Evolutionary conservation across 2,888 invertebrate genomes (phyloP).

Genomic region (Spodoptera littoralis): DNA sequence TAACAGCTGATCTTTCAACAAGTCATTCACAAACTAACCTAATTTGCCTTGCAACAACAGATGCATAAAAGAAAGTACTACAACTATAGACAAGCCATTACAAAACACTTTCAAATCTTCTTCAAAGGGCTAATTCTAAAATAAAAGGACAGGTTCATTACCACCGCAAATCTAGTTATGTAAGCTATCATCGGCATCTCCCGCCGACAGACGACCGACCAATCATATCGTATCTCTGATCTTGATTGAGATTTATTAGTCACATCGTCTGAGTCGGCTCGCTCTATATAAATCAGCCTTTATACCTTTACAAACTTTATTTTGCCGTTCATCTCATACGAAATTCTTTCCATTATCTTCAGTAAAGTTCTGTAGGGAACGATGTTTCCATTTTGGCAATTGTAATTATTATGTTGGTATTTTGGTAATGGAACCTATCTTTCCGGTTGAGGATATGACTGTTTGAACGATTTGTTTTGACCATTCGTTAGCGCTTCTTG

Average conservation of each 20-base stretch:
- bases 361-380: conserved; percentile 2
- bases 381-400: conserved; percentile 15
- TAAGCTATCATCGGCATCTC: conserved; percentile 70
- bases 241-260: conserved; percentile 87
- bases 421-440: conserved; percentile 50
- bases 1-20: background rate
- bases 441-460: conserved; percentile 65
- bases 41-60: background rate
- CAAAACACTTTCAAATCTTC: conserved; percentile 51
- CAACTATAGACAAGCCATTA: conserved; percentile 31
- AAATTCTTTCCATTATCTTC: conserved; percentile 12
- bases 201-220: conserved; percentile 77
- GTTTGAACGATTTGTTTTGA: conserved; percentile 74
- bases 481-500: conserved; percentile 73
- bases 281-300: conserved; percentile 73
- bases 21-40: background rate
- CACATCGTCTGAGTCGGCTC: conserved; percentile 72
- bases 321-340: conserved; percentile 40
- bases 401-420: conserved; percentile 14
- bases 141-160: conserved; percentile 77
- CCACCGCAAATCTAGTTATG: conserved; percentile 81
- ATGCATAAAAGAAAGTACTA: background rate
- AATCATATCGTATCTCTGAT: conserved; percentile 79
- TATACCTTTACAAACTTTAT: conserved; percentile 61
- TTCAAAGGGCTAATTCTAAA: conserved; percentile 57